Evolutionary conservation across 2,113 vertebrate species (phyloP).

Genomic region (Ceyx melanurus): DNA sequence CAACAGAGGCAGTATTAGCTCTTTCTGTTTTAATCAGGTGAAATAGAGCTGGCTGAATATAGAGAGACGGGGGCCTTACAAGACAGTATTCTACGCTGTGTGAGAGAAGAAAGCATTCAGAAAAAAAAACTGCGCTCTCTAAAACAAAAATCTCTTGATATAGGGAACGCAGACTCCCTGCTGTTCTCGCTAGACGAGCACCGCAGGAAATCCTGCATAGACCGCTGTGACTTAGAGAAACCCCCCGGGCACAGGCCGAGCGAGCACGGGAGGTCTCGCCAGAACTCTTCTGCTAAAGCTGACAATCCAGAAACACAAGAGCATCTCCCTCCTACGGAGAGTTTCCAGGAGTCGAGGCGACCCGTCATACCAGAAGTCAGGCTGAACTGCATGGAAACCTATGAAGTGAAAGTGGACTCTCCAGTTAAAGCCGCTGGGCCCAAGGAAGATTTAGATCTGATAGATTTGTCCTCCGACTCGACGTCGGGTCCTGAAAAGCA

Average conservation of each 20-base stretch:
- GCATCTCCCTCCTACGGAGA: constrained; percentile 70
- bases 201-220: constrained; percentile 96
- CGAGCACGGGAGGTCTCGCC: constrained; percentile 79
- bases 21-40: constrained; percentile 86
- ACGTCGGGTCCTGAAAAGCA: constrained; percentile 92
- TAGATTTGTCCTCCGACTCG: constrained; percentile 95
- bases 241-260: constrained; percentile 73
- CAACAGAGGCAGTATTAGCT: constrained; percentile 73
- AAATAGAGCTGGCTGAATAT: constrained; percentile 97
- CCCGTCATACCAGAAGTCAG: constrained; percentile 95
- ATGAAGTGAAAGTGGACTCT: constrained; percentile 86
- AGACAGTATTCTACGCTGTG: constrained; percentile 93
- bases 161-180: constrained; percentile 95
- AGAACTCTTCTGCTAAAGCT: constrained; percentile 80
- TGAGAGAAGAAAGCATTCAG: constrained; percentile 92
- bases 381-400: constrained; percentile 94
- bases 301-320: constrained; percentile 73
- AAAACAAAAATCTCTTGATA: constrained; percentile 99
- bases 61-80: constrained; percentile 91
- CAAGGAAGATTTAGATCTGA: constrained; percentile 92
- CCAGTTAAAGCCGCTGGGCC: constrained; percentile 63
- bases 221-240: constrained; percentile 89
- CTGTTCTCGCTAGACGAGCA: constrained; percentile 94
- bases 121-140: constrained; percentile 95
- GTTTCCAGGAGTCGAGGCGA: constrained; percentile 79